A percentile compares a stretch with the other conserved stretches of the same genome.
phyloP scores from a whole-genome alignment of 1,140 invertebrate species.

The Panagrolaimus sp. region DNA sequence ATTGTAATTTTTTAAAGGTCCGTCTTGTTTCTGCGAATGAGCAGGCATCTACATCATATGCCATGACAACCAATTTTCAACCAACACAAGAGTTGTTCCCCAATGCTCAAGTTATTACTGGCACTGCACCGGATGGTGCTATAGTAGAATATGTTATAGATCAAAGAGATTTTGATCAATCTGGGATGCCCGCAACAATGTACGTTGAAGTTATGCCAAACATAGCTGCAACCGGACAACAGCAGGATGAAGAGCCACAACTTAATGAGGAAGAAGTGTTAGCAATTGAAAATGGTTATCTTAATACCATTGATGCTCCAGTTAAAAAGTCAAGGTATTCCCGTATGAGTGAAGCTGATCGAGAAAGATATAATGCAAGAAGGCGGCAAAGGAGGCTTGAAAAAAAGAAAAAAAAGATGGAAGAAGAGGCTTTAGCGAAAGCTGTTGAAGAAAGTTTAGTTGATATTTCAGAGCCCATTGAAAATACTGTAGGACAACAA shows the following conservation, averaged over 20 bases:
- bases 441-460: background rate
- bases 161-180: background rate
- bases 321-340: constrained; percentile 4
- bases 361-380: constrained; percentile 6
- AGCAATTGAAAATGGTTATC: constrained; percentile 3
- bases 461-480: background rate
- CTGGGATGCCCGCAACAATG: background rate
- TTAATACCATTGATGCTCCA: background rate
- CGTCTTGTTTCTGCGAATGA: background rate
- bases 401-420: background rate
- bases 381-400: constrained; percentile 4
- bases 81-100: background rate
- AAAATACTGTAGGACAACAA: background rate
- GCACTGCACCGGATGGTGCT: background rate
- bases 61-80: constrained; percentile 10
- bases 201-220: background rate
- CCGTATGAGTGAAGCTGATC: constrained; percentile 1
- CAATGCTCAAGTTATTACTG: constrained; percentile 7
- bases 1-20: constrained; percentile 2
- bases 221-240: background rate
- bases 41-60: constrained; percentile 9
- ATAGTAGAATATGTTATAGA: constrained; percentile 10
- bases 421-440: background rate
- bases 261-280: constrained; percentile 4
- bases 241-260: background rate